phyloP scores from a whole-genome alignment of 1,140 invertebrate genomes.

The Macrosteles quadrilineatus region DNA sequence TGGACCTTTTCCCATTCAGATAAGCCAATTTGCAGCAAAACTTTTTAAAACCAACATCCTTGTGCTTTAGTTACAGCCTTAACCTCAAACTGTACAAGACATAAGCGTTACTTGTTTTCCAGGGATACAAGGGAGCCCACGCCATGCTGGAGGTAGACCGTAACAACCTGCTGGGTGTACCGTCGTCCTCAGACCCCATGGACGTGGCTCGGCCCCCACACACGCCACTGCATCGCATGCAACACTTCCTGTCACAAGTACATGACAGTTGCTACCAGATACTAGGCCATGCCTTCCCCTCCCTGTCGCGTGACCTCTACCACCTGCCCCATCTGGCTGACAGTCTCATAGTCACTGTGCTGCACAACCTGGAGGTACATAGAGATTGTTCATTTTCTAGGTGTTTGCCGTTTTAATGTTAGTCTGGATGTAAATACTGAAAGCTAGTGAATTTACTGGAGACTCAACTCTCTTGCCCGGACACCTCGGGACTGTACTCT shows the following conservation, averaged over 20 bases:
- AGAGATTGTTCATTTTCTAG: too few species aligned
- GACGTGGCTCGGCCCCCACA: constrained; percentile 49
- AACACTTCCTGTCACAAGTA: constrained; percentile 69
- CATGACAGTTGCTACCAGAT: constrained; percentile 77
- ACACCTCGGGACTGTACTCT: too few species aligned
- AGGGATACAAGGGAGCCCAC: constrained; percentile 68
- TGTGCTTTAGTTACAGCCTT: too few species aligned
- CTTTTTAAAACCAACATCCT: too few species aligned
- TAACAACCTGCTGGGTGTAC: constrained; percentile 62
- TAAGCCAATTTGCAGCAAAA: too few species aligned
- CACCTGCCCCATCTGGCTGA: constrained; percentile 63
- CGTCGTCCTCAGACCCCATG: constrained; percentile 39
- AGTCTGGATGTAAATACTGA: too few species aligned
- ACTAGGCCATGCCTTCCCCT: constrained; percentile 74
- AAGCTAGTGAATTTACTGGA: too few species aligned
- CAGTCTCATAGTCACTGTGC: constrained; percentile 63
- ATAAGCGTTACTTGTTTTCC: too few species aligned
- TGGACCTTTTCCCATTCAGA: too few species aligned
- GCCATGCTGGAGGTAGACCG: constrained; percentile 71
- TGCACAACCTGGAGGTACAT: constrained; percentile 65
- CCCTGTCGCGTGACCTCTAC: constrained; percentile 82
- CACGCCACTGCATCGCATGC: constrained; percentile 47
- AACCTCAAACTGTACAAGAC: too few species aligned
- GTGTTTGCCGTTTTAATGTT: too few species aligned
- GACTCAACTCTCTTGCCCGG: too few species aligned